phyloP scores from a whole-genome alignment of 1,140 invertebrate genomes.

The Chrysopa pallens region DNA sequence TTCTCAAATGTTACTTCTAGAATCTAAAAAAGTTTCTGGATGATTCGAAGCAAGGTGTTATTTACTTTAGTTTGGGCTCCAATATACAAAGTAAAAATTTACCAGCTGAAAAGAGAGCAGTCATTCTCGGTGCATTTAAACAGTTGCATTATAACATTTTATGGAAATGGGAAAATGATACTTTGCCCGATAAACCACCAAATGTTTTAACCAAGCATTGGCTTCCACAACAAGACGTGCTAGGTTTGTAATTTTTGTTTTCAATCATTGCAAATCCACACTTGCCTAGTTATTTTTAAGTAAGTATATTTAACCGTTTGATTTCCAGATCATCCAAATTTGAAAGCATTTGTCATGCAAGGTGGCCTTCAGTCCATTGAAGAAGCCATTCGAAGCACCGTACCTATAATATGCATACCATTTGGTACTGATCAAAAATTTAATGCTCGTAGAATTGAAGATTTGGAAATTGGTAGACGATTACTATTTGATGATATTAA shows the following conservation, averaged over 20 bases:
- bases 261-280: too few relatives aligned
- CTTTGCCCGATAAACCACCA: conserved; percentile 10
- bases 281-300: too few relatives aligned
- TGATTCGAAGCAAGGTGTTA: conserved; percentile 21
- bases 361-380: too few relatives aligned
- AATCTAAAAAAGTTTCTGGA: conserved; percentile 21
- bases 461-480: too few relatives aligned
- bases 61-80: conserved; percentile 31
- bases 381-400: too few relatives aligned
- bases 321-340: too few relatives aligned
- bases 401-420: too few relatives aligned
- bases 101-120: conserved; percentile 9
- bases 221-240: conserved; percentile 28
- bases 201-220: conserved; percentile 21
- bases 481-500: too few relatives aligned
- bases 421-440: too few relatives aligned
- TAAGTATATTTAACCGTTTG: too few relatives aligned
- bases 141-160: conserved; percentile 11
- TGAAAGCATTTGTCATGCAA: too few relatives aligned
- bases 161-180: conserved; percentile 23
- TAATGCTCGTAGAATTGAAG: too few relatives aligned
- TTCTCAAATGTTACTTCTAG: conserved; percentile 13
- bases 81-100: conserved; percentile 15
- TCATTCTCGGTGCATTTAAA: conserved; percentile 8
- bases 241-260: conserved; percentile 14